Evolutionary conservation across 2,888 invertebrate genomes (phyloP), one percentile per base, ranked within the genome.

Genomic region (Sminthurides aquaticus): DNA sequence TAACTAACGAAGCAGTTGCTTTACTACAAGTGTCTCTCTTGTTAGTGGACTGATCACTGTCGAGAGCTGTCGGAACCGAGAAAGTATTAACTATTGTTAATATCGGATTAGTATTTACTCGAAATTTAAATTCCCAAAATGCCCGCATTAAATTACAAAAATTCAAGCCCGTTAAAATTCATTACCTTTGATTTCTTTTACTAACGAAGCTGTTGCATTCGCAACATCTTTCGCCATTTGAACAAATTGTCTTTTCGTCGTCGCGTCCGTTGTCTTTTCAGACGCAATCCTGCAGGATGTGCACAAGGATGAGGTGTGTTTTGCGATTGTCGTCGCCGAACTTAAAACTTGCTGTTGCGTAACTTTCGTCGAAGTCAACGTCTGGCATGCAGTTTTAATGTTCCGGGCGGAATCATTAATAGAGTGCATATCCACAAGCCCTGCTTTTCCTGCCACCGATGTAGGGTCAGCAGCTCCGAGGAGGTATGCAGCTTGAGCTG

Each of bases 181-280:
- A 15, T 15, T 26, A 75, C 80, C 88, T 81, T 97, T 98, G 76
- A 98, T 96, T 78, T 94, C 91, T 79, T 91, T 92, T 24, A 99
- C 97, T 24, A 99, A 84, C 70, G 87, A 86, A 0, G 96, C 91
- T 0, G 99, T 99, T 22, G 91, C 91, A 79, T 92, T 92, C 59
- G 98, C 98, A 1, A 99, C 94, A 76, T 97, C 95, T 79, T 96
- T 95, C 62, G 98, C 98, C 71, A 93, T 90, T 78, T 97, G 94
- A 62, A 99, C 96, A 79, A 99, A 97, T 79, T 96, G 96, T 34
- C 95, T 81, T 81, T 97, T 97, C 64, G 94, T 94, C 2, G 90
- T 89, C 0, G 95, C 91, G 79, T 92, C 92, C 65, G 84, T 85
- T 1, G 94, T 93, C 77, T 90, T 90, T 70, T 90, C 89, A 29